Evolutionary conservation across 2,113 vertebrate species (phyloP).

Genomic region (Equus quagga): DNA sequence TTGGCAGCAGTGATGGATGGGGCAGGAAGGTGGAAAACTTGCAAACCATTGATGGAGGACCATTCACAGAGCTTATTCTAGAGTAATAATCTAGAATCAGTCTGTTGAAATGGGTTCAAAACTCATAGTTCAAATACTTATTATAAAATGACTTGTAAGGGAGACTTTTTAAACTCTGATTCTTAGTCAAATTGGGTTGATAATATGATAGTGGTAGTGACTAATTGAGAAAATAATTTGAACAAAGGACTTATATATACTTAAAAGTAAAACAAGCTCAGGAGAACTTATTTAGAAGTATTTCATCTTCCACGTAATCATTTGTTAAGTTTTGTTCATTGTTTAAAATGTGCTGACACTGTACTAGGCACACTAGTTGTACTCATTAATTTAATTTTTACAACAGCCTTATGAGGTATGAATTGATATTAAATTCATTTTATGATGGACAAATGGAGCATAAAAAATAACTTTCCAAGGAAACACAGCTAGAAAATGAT

Average conservation of each 20-base stretch:
- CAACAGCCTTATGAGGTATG: background rate
- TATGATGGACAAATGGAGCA: background rate
- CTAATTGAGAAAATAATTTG: constrained; percentile 12
- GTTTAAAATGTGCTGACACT: background rate
- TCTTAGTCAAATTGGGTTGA: background rate
- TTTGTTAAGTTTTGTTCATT: background rate
- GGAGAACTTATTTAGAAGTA: background rate
- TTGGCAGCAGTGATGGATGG: background rate
- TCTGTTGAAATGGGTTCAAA: background rate
- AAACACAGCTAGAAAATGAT: background rate
- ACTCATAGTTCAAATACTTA: background rate
- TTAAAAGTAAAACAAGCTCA: background rate
- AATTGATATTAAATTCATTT: background rate
- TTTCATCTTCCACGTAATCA: background rate
- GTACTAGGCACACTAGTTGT: background rate
- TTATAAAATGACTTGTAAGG: background rate
- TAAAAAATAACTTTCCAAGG: background rate
- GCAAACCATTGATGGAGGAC: background rate
- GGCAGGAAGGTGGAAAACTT: background rate
- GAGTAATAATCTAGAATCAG: background rate
- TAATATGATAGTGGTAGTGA: background rate
- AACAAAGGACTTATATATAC: background rate
- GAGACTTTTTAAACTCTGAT: background rate
- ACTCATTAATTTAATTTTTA: background rate
- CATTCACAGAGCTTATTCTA: constrained; percentile 17